These are phyloP conservation scores for Muscidifurax raptorellus DNA, from an alignment of 1,140 invertebrate species.

Conservation along the genomic window DNA sequence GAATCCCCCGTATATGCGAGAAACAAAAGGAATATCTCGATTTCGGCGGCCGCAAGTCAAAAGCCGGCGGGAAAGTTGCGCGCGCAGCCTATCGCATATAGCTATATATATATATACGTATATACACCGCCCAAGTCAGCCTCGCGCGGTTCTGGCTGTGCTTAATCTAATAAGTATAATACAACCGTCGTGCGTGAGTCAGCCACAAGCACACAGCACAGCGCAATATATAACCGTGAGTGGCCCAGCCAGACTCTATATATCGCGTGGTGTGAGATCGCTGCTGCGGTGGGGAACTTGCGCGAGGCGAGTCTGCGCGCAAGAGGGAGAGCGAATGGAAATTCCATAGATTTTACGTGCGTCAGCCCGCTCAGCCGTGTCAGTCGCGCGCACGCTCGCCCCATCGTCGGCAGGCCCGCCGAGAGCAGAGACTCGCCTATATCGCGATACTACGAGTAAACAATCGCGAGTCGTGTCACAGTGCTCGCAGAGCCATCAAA, in stretches of 20 bases:
- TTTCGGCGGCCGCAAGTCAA: background rate
- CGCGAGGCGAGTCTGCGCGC: background rate
- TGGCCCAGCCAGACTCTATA: too few species aligned
- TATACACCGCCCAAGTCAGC: background rate
- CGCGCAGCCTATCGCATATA: constrained; percentile 25
- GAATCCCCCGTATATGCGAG: background rate
- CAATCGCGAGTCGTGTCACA: background rate
- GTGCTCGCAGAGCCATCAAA: background rate
- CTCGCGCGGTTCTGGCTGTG: background rate
- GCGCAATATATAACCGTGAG: too few species aligned
- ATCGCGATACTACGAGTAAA: background rate
- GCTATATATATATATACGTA: background rate
- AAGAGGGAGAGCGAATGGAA: background rate
- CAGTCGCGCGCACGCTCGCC: constrained; percentile 26
- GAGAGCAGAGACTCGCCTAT: background rate
- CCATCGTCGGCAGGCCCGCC: background rate
- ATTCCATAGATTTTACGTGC: constrained; percentile 30
- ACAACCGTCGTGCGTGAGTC: background rate
- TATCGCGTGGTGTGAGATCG: too few species aligned
- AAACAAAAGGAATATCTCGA: background rate
- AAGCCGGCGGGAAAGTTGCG: constrained; percentile 22
- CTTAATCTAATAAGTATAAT: background rate
- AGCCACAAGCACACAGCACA: background rate
- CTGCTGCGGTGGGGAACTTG: background rate
- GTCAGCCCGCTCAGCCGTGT: background rate